These are phyloP conservation scores for Teleiodes luculella DNA, from an alignment of 2,888 invertebrate species.

Conservation along the genomic window DNA sequence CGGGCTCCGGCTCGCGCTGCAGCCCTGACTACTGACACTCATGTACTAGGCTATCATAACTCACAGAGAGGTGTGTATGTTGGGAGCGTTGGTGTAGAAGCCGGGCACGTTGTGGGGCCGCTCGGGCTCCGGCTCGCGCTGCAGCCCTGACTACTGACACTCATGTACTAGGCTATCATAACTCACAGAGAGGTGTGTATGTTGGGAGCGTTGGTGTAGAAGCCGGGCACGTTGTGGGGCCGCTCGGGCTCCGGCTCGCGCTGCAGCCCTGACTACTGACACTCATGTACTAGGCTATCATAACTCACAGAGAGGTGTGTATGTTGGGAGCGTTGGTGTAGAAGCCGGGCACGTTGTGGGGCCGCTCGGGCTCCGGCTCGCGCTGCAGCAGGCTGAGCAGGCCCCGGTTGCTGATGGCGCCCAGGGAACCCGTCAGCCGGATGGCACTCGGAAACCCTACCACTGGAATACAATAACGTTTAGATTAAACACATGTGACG, in stretches of 20 bases:
- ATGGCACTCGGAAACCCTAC: slow-evolving; percentile 53
- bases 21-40: slow-evolving; percentile 36
- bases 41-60: slow-evolving; percentile 37
- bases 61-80: slow-evolving; percentile 12
- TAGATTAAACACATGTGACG: neutral
- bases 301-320: slow-evolving; percentile 10
- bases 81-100: slow-evolving; percentile 53
- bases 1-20: slow-evolving; percentile 59
- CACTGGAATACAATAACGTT: slow-evolving; percentile 29
- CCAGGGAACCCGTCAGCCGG: slow-evolving; percentile 68
- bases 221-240: slow-evolving; percentile 69
- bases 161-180: slow-evolving; percentile 40
- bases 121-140: slow-evolving; percentile 61
- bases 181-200: slow-evolving; percentile 11
- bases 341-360: slow-evolving; percentile 70
- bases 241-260: slow-evolving; percentile 64
- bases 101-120: slow-evolving; percentile 70
- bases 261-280: slow-evolving; percentile 43
- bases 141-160: slow-evolving; percentile 41
- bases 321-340: slow-evolving; percentile 46
- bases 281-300: slow-evolving; percentile 39
- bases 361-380: slow-evolving; percentile 62
- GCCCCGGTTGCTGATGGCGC: slow-evolving; percentile 65
- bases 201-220: slow-evolving; percentile 52
- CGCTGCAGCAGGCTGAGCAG: slow-evolving; percentile 45